A percentile compares a stretch with the other conserved stretches of the same genome.
Evolutionary conservation across 2,113 vertebrate genomes (phyloP).

Genomic region (Malurus melanocephalus): DNA sequence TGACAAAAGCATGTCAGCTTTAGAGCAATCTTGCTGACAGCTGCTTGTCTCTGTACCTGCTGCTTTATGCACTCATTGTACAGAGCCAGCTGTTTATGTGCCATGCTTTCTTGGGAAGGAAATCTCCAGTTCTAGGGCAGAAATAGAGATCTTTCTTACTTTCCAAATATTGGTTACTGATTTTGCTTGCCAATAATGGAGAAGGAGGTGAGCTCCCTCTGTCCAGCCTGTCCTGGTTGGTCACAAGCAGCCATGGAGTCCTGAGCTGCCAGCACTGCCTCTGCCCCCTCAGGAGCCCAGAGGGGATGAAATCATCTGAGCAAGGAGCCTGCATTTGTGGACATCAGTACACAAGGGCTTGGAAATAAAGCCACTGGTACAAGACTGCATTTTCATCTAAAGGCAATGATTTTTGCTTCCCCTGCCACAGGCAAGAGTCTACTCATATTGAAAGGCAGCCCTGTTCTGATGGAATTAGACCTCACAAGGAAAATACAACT

Average conservation of each 20-base stretch:
- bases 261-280: not conserved
- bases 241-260: fast-evolving
- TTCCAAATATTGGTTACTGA: not conserved
- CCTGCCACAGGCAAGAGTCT: not conserved
- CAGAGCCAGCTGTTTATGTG: not conserved
- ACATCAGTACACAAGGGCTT: not conserved
- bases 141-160: not conserved
- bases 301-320: not conserved
- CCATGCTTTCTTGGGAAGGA: not conserved
- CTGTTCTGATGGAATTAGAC: not conserved
- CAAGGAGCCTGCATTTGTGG: not conserved
- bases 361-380: not conserved
- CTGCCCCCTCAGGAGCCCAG: not conserved
- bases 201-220: not conserved
- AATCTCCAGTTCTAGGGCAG: not conserved
- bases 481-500: not conserved
- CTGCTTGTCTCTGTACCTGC: not conserved
- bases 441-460: not conserved
- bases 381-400: not conserved
- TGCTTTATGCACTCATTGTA: not conserved
- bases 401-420: not conserved
- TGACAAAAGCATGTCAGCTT: not conserved
- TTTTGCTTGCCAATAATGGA: not conserved
- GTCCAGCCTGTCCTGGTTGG: not conserved
- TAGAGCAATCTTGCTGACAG: not conserved